Conservation (phyloP, 92 coral and sea anemone species). For the Siderastrea siderea region DNA sequence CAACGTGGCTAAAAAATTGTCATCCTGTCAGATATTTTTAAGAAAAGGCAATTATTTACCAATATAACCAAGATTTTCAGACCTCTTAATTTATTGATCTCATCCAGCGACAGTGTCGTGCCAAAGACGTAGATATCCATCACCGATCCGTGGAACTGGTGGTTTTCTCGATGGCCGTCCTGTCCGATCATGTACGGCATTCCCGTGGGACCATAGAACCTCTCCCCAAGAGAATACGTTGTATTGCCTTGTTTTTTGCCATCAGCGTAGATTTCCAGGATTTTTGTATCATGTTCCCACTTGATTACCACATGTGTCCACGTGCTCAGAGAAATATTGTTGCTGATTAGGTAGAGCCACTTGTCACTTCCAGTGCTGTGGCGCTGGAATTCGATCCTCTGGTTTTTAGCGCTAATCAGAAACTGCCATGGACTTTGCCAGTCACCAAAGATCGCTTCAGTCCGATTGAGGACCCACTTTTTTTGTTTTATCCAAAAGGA, state of each 20-base stretch:
- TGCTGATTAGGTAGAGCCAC: not conserved
- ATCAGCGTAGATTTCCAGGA: not conserved
- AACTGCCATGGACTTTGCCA: conserved; percentile 6
- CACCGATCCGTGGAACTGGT: conserved; percentile 29
- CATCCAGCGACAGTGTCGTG: conserved; percentile 3
- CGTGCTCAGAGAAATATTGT: not conserved
- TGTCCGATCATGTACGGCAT: conserved; percentile 15
- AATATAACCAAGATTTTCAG: too few relatives aligned
- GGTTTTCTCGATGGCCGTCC: not conserved
- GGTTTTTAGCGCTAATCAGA: not conserved
- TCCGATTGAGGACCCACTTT: not conserved
- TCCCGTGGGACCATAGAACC: not conserved
- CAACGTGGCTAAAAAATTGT: too few relatives aligned
- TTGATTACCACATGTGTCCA: conserved; percentile 31
- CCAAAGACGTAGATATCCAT: conserved; percentile 19
- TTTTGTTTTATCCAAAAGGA: conserved; percentile 33
- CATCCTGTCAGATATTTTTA: too few relatives aligned
- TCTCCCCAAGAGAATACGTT: not conserved
- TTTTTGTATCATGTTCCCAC: not conserved
- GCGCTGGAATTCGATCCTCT: not conserved
- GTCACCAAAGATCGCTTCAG: conserved; percentile 8
- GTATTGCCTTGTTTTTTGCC: not conserved
- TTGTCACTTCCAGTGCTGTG: not conserved
- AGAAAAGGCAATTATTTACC: too few relatives aligned
- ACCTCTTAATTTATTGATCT: conserved; percentile 17